Conservation (phyloP, 2,797 vertebrate genomes). For the Molossus molossus region DNA sequence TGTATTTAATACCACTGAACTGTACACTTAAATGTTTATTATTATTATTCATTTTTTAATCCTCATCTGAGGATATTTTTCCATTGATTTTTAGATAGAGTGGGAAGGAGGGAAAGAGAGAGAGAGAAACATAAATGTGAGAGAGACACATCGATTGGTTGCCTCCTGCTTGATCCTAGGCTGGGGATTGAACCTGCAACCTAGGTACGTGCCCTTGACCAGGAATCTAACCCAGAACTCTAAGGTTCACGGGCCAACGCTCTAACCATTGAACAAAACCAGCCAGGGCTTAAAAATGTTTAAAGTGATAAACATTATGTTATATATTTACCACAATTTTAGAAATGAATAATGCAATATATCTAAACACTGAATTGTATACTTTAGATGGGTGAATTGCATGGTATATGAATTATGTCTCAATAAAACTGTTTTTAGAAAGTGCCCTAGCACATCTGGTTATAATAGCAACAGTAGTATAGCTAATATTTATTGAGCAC, state of each 20-base stretch:
- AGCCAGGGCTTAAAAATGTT: neutral
- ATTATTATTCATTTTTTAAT: too few relatives aligned
- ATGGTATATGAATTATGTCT: neutral
- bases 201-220: too few relatives aligned
- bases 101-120: too few relatives aligned
- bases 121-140: too few relatives aligned
- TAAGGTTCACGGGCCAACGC: too few relatives aligned
- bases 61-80: too few relatives aligned
- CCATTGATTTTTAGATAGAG: too few relatives aligned
- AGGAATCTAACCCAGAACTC: too few relatives aligned
- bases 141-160: too few relatives aligned
- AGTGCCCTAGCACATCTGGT: neutral
- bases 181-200: too few relatives aligned
- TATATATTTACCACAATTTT: slow-evolving; percentile 2
- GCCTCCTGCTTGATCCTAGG: too few relatives aligned
- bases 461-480: neutral
- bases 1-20: neutral
- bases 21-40: neutral
- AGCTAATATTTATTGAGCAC: neutral
- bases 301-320: neutral
- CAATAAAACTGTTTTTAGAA: neutral
- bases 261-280: too few relatives aligned
- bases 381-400: neutral
- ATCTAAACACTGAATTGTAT: neutral
- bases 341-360: neutral